Conservation (phyloP, 2,797 vertebrate genomes). For the Pseudochirops cupreus region DNA sequence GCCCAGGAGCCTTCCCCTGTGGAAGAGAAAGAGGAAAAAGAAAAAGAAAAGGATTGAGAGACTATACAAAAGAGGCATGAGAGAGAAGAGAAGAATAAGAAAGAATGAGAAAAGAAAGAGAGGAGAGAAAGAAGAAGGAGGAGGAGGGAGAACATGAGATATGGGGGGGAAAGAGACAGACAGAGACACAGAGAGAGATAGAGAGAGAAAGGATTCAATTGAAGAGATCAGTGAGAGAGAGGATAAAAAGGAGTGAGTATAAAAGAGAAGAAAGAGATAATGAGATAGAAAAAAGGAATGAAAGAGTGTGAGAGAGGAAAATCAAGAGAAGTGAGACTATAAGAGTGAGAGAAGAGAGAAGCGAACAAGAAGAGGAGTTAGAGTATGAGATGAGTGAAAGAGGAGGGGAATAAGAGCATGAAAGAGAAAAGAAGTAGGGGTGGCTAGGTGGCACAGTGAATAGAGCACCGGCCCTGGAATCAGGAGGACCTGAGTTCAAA, state of each 20-base stretch:
- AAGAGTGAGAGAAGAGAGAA: background rate
- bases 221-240: background rate
- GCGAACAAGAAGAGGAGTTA: background rate
- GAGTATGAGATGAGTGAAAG: background rate
- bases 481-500: too few species aligned
- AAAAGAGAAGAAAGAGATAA: background rate
- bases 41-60: constrained; percentile 9
- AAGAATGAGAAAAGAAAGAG: background rate
- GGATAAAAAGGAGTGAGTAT: background rate
- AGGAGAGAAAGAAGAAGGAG: background rate
- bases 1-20: constrained; percentile 64
- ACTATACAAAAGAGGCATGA: background rate
- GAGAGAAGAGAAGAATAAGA: background rate
- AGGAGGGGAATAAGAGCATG: background rate
- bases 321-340: background rate
- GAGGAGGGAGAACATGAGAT: background rate
- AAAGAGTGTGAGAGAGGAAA: background rate
- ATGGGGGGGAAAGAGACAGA: background rate
- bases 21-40: constrained; percentile 59
- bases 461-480: too few species aligned
- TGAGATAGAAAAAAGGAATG: background rate
- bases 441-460: too few species aligned
- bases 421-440: background rate
- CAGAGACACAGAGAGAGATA: background rate
- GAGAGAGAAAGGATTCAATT: background rate